Conservation (phyloP, 2,113 vertebrate species). For the Felis chaus region DNA sequence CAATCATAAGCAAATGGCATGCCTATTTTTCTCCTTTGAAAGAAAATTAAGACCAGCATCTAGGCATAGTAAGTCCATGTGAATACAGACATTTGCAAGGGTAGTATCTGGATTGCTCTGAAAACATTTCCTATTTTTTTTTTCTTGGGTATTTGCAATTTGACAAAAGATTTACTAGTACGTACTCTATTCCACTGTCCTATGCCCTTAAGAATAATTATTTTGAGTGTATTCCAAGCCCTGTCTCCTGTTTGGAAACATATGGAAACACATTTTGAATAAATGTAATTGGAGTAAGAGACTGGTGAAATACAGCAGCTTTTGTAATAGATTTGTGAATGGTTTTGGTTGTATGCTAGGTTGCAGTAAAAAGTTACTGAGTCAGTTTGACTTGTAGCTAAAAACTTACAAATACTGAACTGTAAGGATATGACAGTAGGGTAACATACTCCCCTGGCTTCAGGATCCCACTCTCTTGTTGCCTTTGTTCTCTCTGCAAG, state of each 20-base stretch:
- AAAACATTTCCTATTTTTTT: conserved; percentile 49
- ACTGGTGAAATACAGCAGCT: not conserved
- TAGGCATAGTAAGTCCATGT: conserved; percentile 8
- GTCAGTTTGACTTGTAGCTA: not conserved
- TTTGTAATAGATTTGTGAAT: conserved; percentile 23
- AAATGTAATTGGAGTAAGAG: conserved; percentile 14
- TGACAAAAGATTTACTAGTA: conserved; percentile 13
- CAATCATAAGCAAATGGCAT: conserved; percentile 22
- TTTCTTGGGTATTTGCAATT: conserved; percentile 9
- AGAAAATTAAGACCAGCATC: not conserved
- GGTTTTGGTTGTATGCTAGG: not conserved
- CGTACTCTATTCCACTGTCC: not conserved
- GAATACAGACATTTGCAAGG: not conserved
- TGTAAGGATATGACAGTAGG: not conserved
- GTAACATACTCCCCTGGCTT: not conserved
- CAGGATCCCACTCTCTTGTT: not conserved
- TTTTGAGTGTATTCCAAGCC: not conserved
- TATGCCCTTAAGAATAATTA: not conserved
- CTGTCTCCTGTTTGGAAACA: not conserved
- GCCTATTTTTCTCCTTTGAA: conserved; percentile 43
- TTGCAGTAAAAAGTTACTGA: not conserved
- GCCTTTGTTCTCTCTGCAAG: conserved; percentile 32
- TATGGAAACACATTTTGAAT: not conserved
- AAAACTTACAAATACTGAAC: not conserved
- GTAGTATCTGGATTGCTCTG: not conserved